These are phyloP conservation scores for Lithodes maja DNA, from an alignment of 2,888 invertebrate genomes.

Conservation along the genomic window DNA sequence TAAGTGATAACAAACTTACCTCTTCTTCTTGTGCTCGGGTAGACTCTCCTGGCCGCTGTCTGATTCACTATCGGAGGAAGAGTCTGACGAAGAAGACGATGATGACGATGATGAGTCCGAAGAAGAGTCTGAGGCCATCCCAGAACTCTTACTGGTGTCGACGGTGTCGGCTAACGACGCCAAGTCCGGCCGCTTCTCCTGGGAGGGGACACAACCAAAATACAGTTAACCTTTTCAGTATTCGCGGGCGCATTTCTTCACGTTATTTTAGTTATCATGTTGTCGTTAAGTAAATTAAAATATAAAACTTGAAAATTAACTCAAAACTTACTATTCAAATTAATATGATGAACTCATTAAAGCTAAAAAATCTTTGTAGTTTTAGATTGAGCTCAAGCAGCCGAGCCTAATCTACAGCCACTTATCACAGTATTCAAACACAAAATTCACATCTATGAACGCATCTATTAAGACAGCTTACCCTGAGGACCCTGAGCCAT, in stretches of 20 bases:
- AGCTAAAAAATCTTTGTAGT: too few species aligned
- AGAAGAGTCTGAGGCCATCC: constrained; percentile 95
- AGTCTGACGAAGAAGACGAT: constrained; percentile 80
- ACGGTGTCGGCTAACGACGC: constrained; percentile 87
- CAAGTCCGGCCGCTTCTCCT: constrained; percentile 85
- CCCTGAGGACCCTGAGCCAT: constrained; percentile 82
- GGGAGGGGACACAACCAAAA: constrained; percentile 35
- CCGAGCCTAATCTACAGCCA: too few species aligned
- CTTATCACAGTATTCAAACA: too few species aligned
- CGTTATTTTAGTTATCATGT: neutral
- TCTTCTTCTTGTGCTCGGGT: constrained; percentile 83
- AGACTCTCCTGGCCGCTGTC: constrained; percentile 92
- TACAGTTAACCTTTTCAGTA: neutral
- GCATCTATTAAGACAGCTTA: constrained; percentile 71
- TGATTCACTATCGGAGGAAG: constrained; percentile 73
- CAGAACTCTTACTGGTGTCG: constrained; percentile 89
- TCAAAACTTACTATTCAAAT: too few species aligned
- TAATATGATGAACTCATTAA: too few species aligned
- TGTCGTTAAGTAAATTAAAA: neutral
- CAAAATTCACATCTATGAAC: too few species aligned
- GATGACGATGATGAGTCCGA: constrained; percentile 86
- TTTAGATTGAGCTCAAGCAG: too few species aligned
- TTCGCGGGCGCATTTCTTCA: neutral
- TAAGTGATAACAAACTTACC: constrained; percentile 67
- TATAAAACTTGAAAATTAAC: too few species aligned